These are phyloP conservation scores for Drosophila macrothrix DNA, from an alignment of 2,888 invertebrate species.

Conservation along the genomic window DNA sequence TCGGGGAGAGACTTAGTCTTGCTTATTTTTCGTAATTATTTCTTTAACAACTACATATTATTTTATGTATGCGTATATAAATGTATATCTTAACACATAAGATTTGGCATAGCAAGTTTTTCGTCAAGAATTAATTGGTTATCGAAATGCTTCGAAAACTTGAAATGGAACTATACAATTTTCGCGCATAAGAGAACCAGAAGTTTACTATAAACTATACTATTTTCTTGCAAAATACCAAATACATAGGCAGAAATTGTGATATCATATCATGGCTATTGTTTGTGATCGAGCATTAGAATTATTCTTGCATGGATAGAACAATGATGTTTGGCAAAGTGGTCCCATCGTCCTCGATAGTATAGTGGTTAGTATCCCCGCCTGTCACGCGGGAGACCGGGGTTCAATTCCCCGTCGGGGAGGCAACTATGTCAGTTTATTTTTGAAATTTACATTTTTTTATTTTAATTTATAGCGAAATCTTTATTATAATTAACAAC, in stretches of 20 bases:
- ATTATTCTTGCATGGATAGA: neutral
- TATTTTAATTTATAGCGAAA: neutral
- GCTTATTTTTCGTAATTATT: neutral
- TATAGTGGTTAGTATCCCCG: conserved; percentile 70
- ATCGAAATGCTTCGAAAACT: neutral
- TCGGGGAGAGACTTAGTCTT: conserved; percentile 40
- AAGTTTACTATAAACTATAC: neutral
- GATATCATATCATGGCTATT: neutral
- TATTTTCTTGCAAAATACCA: neutral
- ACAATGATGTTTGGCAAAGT: accelerated
- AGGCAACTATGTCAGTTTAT: neutral
- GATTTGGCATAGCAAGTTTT: neutral
- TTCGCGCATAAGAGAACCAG: neutral
- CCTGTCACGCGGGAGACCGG: conserved; percentile 70
- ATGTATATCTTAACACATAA: neutral
- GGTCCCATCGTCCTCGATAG: conserved; percentile 50
- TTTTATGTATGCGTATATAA: neutral
- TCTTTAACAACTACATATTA: neutral
- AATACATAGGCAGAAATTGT: neutral
- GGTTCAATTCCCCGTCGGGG: conserved; percentile 66
- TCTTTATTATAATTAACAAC: neutral
- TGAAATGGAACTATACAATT: neutral
- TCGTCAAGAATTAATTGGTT: neutral
- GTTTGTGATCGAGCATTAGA: neutral
- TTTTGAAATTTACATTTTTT: neutral